Base-by-base conservation (phyloP, 1,140 invertebrate genomes). In the Polypedilum pembai region DNA sequence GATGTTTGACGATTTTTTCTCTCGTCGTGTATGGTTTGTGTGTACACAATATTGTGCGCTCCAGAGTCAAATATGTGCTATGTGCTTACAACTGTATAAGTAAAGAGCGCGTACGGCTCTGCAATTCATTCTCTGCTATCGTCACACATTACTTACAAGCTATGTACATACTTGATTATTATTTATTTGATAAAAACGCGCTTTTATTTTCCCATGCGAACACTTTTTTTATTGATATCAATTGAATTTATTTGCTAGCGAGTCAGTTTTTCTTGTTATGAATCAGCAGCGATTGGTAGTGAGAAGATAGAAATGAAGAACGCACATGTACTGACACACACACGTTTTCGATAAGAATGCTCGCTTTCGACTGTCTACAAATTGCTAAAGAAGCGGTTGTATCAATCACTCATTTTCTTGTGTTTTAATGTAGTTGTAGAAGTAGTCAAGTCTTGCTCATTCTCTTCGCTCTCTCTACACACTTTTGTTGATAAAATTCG, bases 281-380 rank as follows among this genome's bases (percentile, higher is more conserved):
- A 56, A 56, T 56, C 45, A 56, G 45, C 45, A 56, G 8, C 45
- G 15, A 56, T n/a, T n/a, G 4, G 45, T n/a, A n/a, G 5, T 33
- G 24, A 33, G 5, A 33, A 33, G 24, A 33, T 3, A 33, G 24
- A 33, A 33, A 33, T 33, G 24, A 33, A 33, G 24, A 33, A 56
- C 3, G 12, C 45, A 56, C 45, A 56, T 56, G 12, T 15, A 56
- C 15, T n/a, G 45, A 56, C 45, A 56, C 45, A 56, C 45, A 56
- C 45, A 56, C 45, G 45, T 56, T 56, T 56, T n/a, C 45, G 45
- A 56, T 56, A 56, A 56, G 45, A 56, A 56, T 56, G 45, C 45
- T 56, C 45, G 45, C 45, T 4, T 56, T 56, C 45, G 45, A 56
- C 45, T 56, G 45, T n/a, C 45, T 56, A 12, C 12, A 56, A 56